A percentile compares a stretch with the other conserved stretches of the same genome.
Evolutionary conservation across 1,140 invertebrate genomes (phyloP).

Genomic region (Drosophila sp.): DNA sequence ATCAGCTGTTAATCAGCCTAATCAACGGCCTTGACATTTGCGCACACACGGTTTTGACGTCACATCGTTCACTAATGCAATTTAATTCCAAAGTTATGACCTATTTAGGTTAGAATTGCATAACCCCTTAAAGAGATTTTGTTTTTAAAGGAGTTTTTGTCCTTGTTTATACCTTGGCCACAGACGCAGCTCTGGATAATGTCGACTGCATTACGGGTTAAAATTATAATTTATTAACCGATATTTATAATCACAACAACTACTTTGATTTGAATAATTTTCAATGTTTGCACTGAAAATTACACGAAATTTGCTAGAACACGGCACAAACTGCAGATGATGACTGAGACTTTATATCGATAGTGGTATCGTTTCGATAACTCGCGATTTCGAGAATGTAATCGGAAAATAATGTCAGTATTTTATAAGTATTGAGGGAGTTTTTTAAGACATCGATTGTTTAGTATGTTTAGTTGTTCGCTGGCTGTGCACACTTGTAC

Average conservation of each 20-base stretch:
- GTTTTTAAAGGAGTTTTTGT: constrained; percentile 5
- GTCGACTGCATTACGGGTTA: constrained; percentile 75
- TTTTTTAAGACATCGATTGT: background rate
- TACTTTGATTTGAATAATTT: constrained; percentile 55
- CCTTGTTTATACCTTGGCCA: constrained; percentile 70
- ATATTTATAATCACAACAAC: constrained; percentile 30
- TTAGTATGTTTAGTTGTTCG: constrained; percentile 50
- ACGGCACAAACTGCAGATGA: constrained; percentile 49
- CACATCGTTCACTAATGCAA: constrained; percentile 39
- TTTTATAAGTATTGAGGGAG: background rate
- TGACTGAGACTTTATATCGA: constrained; percentile 42
- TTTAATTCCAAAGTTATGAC: constrained; percentile 50
- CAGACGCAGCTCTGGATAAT: constrained; percentile 63
- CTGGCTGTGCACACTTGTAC: constrained; percentile 67
- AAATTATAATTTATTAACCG: constrained; percentile 25
- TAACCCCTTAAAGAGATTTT: constrained; percentile 55
- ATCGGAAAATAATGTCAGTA: constrained; percentile 6
- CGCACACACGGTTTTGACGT: constrained; percentile 32
- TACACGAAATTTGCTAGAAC: constrained; percentile 29
- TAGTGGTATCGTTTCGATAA: background rate
- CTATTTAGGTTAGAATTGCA: constrained; percentile 82
- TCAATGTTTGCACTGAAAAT: constrained; percentile 38
- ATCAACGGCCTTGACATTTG: constrained; percentile 56
- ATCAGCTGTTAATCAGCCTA: constrained; percentile 36
- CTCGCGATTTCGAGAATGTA: background rate